Conservation (phyloP, 2,113 vertebrate species). For the Ailurus styani region DNA sequence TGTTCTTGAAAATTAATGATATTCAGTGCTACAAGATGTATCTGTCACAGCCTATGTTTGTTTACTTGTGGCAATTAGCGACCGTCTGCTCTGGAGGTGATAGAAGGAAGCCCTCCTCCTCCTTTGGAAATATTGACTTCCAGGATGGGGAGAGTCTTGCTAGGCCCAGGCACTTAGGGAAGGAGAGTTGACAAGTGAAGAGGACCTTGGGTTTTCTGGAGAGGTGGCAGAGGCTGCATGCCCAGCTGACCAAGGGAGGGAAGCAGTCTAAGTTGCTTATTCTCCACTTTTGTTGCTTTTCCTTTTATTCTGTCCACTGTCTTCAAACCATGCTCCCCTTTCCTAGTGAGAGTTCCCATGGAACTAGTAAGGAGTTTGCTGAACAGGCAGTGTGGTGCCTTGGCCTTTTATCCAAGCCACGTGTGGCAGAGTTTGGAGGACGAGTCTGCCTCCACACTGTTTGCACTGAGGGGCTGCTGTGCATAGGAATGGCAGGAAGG, state of each 20-base stretch:
- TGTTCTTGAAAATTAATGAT: slow-evolving; percentile 56
- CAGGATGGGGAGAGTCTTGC: not conserved
- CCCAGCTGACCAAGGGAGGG: not conserved
- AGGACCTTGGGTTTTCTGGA: not conserved
- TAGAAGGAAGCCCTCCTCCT: not conserved
- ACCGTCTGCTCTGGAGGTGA: slow-evolving; percentile 46
- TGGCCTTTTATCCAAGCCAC: not conserved
- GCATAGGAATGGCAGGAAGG: not conserved
- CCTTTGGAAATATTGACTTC: slow-evolving; percentile 4
- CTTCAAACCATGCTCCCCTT: not conserved
- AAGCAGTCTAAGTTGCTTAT: not conserved
- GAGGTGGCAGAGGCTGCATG: too few species aligned
- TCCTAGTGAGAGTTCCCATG: not conserved
- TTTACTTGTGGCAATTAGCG: slow-evolving; percentile 44
- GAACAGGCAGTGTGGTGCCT: not conserved
- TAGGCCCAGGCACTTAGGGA: not conserved
- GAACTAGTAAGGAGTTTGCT: not conserved
- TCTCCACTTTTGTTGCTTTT: not conserved
- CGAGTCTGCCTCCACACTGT: not conserved
- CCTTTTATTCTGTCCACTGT: not conserved
- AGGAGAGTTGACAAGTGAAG: not conserved
- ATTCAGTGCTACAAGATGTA: slow-evolving; percentile 46
- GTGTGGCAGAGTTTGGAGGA: not conserved
- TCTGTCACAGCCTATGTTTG: slow-evolving; percentile 22
- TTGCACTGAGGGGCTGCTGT: not conserved